Evolutionary conservation across 2,888 invertebrate species (phyloP), one percentile per base, ranked within the genome.

Genomic region (Blastobasis adustella): DNA sequence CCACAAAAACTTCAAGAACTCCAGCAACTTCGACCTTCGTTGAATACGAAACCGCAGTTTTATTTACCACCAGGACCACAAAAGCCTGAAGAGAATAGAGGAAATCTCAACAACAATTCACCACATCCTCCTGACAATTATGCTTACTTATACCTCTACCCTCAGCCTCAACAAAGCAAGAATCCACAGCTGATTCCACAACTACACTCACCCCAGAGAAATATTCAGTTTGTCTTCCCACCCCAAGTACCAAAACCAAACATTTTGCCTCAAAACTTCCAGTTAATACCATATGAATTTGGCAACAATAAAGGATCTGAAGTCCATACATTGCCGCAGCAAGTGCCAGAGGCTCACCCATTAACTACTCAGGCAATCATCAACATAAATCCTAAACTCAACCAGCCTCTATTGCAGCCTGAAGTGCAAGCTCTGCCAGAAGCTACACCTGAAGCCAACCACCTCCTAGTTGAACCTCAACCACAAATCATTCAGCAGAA

Each of bases 201-300:
- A 37, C 51, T 40, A 23, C 39, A 45, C 10, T 10, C 10, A 45
- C 7, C 23, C 10, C 8, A 8, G 45, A 8, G 23, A 4, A 7
- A 41, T 41, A 9, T 8, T 8, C 41, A 41, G 41, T 8, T 41
- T 4, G 9, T 41, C 9, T 41, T 41, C 9, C 41, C 9, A 23
- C 38, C 36, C 9, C 46, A 37, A 23, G 37, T 5, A 36, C 9
- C 36, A 46, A 37, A 46, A 37, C 37, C n/a, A 37, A 46, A 5
- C 5, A 9, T 9, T 46, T 8, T 10, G 5, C n/a, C 9, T 37
- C 48, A 51, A 38, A 56, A 54, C 45, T 61, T 59, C 40, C 55
- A 56, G 44, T 54, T 65, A n/a, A 49, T 65, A 44, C 62, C 65
- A n/a, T 61, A 65, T 39, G 58, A 56, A 44, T 57, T 57, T 39